Conservation (phyloP, 2,797 vertebrate species). For the Selene dorsalis region DNA sequence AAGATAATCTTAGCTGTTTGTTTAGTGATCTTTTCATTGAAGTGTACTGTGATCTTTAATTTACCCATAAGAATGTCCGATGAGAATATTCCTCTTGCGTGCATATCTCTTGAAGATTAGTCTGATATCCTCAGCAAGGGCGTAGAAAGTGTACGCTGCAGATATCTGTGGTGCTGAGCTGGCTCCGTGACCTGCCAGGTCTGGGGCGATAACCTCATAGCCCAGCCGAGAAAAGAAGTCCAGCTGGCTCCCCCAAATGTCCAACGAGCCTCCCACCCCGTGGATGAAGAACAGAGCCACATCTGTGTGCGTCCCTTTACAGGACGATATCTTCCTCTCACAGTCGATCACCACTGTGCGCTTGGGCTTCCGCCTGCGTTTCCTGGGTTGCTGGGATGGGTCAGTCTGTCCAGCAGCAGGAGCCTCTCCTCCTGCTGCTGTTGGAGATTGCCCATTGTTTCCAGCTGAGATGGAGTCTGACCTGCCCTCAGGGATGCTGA, state of each 20-base stretch:
- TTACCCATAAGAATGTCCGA: constrained; percentile 98
- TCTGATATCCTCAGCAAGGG: constrained; percentile 93
- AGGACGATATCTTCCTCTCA: constrained; percentile 90
- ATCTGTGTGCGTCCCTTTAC: constrained; percentile 90
- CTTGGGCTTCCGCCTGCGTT: constrained; percentile 88
- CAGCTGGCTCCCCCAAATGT: constrained; percentile 97
- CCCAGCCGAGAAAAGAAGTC: constrained; percentile 94
- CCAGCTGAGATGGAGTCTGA: constrained; percentile 39
- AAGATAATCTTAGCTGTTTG: not conserved
- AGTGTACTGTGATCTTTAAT: constrained; percentile 25
- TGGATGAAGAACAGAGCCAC: constrained; percentile 97
- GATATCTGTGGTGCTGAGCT: constrained; percentile 92
- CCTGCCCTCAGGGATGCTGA: constrained; percentile 38
- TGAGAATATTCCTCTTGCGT: constrained; percentile 93
- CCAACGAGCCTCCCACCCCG: constrained; percentile 94
- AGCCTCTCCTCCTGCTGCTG: constrained; percentile 33
- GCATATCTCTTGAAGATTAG: constrained; percentile 94
- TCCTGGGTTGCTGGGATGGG: constrained; percentile 68
- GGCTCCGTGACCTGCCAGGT: constrained; percentile 92
- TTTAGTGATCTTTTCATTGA: not conserved
- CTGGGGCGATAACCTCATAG: constrained; percentile 94
- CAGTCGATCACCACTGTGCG: constrained; percentile 92
- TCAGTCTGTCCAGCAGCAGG: constrained; percentile 49
- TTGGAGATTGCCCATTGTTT: constrained; percentile 52
- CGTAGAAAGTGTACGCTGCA: constrained; percentile 96